These are phyloP conservation scores for Pandemis cinnamomeana DNA, from an alignment of 2,888 invertebrate species.

Conservation along the genomic window DNA sequence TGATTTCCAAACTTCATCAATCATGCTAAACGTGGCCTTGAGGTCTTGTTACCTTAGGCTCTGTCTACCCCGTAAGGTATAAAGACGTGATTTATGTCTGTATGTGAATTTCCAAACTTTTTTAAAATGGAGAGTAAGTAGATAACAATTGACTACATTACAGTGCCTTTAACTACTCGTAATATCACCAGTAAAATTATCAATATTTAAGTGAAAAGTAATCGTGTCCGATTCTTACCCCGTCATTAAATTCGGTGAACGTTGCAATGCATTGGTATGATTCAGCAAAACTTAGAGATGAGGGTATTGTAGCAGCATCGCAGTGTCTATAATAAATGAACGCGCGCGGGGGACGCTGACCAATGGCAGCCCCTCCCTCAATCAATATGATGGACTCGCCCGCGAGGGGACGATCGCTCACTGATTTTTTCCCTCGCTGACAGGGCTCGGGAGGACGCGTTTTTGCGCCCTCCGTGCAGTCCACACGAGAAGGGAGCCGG, in stretches of 20 bases:
- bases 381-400: constrained; percentile 85
- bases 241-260: constrained; percentile 7
- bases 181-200: neutral
- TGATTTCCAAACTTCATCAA: too few relatives aligned
- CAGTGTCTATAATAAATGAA: constrained; percentile 85
- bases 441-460: constrained; percentile 82
- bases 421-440: constrained; percentile 85
- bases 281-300: constrained; percentile 44
- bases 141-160: too few relatives aligned
- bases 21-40: too few relatives aligned
- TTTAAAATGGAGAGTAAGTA: too few relatives aligned
- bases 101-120: too few relatives aligned
- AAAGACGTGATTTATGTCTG: too few relatives aligned
- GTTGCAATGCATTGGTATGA: constrained; percentile 37
- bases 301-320: constrained; percentile 70
- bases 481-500: constrained; percentile 73
- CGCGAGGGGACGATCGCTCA: constrained; percentile 85
- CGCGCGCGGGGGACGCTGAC: constrained; percentile 82
- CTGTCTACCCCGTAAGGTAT: too few relatives aligned
- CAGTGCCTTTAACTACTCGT: neutral
- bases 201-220: neutral
- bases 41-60: too few relatives aligned
- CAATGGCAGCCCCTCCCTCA: constrained; percentile 85
- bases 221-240: neutral
- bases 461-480: constrained; percentile 79